These are phyloP conservation scores for Amazona ochrocephala DNA, from an alignment of 2,797 vertebrate genomes.

Conservation along the genomic window DNA sequence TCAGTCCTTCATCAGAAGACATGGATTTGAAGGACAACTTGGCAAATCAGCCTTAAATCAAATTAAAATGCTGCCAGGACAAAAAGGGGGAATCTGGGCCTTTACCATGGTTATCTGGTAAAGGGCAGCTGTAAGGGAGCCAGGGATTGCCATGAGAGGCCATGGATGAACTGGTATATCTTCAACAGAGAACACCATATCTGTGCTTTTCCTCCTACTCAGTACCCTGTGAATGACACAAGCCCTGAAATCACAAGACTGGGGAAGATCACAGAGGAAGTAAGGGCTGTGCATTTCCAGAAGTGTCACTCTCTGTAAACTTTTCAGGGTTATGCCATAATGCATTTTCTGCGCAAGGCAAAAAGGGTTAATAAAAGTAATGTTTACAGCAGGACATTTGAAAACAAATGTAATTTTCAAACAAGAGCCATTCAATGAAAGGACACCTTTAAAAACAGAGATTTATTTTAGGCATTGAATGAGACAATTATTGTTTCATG, in stretches of 20 bases:
- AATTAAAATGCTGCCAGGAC: not conserved
- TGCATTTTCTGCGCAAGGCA: not conserved
- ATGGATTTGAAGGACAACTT: not conserved
- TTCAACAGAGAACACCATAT: not conserved
- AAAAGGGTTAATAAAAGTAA: not conserved
- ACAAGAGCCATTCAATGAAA: not conserved
- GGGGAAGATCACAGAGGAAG: not conserved
- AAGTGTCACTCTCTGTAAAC: not conserved
- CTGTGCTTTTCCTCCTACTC: not conserved
- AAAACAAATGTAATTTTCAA: not conserved
- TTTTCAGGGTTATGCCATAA: not conserved
- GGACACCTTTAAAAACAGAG: not conserved
- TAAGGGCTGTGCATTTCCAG: not conserved
- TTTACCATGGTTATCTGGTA: not conserved
- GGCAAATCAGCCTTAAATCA: not conserved
- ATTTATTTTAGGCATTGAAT: not conserved
- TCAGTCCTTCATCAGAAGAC: not conserved
- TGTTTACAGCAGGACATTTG: not conserved
- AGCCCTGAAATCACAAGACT: not conserved
- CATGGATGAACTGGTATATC: fast-evolving
- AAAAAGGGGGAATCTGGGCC: fast-evolving
- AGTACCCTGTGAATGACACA: not conserved
- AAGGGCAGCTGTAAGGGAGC: not conserved
- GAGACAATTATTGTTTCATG: not conserved
- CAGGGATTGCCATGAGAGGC: not conserved